Base-by-base conservation (phyloP, 2,888 invertebrate genomes). In the Standfussiana lucernea region DNA sequence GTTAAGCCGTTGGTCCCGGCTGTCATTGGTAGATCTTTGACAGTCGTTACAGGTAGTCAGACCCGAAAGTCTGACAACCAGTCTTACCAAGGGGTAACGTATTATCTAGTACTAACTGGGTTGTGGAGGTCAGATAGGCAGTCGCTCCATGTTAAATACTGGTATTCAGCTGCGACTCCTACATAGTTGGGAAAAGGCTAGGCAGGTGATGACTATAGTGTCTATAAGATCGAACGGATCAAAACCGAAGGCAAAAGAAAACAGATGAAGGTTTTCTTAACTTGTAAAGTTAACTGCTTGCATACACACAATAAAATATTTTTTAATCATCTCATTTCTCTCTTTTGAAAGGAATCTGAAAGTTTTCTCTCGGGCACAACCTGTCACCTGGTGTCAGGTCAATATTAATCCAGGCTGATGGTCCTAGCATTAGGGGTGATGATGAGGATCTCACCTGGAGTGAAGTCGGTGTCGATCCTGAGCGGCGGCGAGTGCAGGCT, bases 401-500 rank as follows among this genome's bases (percentile, higher is more conserved):
- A 35, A 18, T 32, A 32, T 21, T 61, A 21, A 61, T 10, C 21
- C 32, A 59, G 28, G 32, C 56, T n/a, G 5, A 4, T 53, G 53
- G 53, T 2, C 53, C 13, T 53, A 53, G 32, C 18, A 32, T 10
- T n/a, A 28, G 0, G 15, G 1, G 7, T 64, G 37, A 40, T 21
- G 24, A 47, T 24, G 7, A 21, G 37, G 18, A 5, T 21, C 59
- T 65, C 35, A 97, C 98, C 97, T 80, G 97, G 97, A 82, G 97
- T 97, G 87, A 98, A 98, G 93, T 98, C 98, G 8, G 97, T 98
- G 88, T 98, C 98, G 87, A 98, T 95, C 86, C 97, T 96, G 80
- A 97, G 97, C 3, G 97, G 97, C 8, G 97, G 97, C 61, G 97
- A 97, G 93, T 98, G 98, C 90, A 98, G 98, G 73, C 98, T 97